Evolutionary conservation across 2,113 vertebrate species (phyloP), one percentile per base, ranked within the genome.

Genomic region (Muntiacus muntjak): DNA sequence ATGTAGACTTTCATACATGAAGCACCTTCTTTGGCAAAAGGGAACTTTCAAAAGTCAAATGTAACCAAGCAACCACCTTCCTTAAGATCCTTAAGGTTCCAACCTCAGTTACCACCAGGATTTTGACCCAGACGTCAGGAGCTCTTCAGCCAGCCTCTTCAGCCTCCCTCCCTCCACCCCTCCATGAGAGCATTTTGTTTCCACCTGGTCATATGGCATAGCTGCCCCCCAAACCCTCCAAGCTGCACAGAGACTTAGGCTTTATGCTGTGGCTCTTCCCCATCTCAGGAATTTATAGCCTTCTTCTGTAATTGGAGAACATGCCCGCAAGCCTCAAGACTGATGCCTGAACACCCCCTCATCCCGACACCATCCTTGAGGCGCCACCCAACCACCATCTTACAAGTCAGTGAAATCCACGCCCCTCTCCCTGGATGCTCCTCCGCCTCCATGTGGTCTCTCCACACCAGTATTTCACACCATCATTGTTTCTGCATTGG

Each of bases 171-270:
- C 40, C 16, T 62, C 52, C 4, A 36, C 30, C 21, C 36, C 57
- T 52, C n/a, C 23, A 55, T 1, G 0, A 0, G 0, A 57, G 40
- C 8, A 14, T 9, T 26, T 10, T 19, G 36, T 54, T 82, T 58
- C 54, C 6, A 0, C n/a, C 6, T 9, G 26, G 28, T 40, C 4
- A 62, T n/a, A 17, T 28, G 45, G 36, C 19, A 2, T 12, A 19
- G 0, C 36, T 1, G 0, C 0, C 14, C 13, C 50, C 33, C 2
- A 19, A 10, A 17, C 5, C 26, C 89, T 7, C 15, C 19, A 4
- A 7, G 23, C 30, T 43, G 30, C 40, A 30, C 10, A 21, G 13
- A 25, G 55, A 58, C 47, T 43, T n/a, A 1, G 57, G 15, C 12
- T 30, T 57, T 52, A 36, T 17, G 52, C n/a, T 40, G 17, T 26